Evolutionary conservation across 2,888 invertebrate genomes (phyloP).

Genomic region (Microctonus aethiopoides): DNA sequence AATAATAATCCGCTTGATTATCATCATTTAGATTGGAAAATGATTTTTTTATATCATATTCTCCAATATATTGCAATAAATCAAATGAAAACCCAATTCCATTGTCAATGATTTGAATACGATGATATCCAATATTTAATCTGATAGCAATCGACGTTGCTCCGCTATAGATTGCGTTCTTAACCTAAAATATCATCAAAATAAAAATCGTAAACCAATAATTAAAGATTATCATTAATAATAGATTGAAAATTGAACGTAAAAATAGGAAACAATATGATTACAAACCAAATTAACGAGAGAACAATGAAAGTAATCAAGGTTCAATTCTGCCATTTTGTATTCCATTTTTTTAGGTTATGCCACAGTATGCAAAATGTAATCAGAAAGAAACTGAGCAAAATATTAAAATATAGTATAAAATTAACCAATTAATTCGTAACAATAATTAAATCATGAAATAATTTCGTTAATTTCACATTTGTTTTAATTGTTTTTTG

Average conservation of each 20-base stretch:
- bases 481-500: slow-evolving; percentile 55
- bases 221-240: too few species aligned
- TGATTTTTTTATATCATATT: slow-evolving; percentile 71
- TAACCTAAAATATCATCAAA: slow-evolving; percentile 67
- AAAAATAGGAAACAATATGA: background rate
- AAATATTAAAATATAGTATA: background rate
- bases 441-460: slow-evolving; percentile 49
- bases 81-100: slow-evolving; percentile 74
- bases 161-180: slow-evolving; percentile 78
- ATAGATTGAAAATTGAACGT: background rate
- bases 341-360: background rate
- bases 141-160: slow-evolving; percentile 78
- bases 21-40: background rate
- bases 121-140: slow-evolving; percentile 71
- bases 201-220: background rate
- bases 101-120: slow-evolving; percentile 82
- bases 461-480: slow-evolving; percentile 51
- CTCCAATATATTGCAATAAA: slow-evolving; percentile 72
- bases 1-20: background rate
- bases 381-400: background rate
- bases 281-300: background rate
- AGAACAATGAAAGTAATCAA: background rate
- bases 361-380: background rate
- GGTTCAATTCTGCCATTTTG: background rate
- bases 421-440: background rate